Conservation (phyloP, 2,113 vertebrate genomes). For the Gnathonemus longibarbis region DNA sequence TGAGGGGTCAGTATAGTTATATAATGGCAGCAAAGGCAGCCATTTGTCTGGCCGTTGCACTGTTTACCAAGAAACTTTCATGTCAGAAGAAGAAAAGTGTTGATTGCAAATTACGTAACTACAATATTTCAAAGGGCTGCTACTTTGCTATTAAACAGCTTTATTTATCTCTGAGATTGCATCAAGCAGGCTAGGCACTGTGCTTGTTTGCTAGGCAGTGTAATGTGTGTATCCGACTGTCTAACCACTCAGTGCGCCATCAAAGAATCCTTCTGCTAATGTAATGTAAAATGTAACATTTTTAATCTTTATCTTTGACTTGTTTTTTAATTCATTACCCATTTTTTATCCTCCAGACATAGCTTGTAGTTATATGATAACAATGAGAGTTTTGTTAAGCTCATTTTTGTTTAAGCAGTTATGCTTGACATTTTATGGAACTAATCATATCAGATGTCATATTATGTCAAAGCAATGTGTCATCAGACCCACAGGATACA, state of each 20-base stretch:
- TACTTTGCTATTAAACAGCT: neutral
- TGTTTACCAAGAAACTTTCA: neutral
- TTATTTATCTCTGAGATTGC: neutral
- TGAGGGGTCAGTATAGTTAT: neutral
- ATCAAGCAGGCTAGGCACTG: neutral
- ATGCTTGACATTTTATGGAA: neutral
- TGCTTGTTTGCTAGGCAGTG: neutral
- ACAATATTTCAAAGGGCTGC: neutral
- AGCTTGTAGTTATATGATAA: neutral
- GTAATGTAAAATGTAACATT: neutral
- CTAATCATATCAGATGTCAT: neutral
- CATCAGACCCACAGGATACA: neutral
- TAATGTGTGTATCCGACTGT: neutral
- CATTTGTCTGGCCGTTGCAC: neutral
- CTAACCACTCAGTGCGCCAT: neutral
- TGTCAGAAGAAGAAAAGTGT: neutral
- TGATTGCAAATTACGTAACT: neutral
- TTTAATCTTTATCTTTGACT: neutral
- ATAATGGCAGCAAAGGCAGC: neutral
- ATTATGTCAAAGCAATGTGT: neutral
- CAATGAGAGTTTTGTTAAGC: neutral
- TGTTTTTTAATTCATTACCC: neutral
- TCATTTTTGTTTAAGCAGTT: neutral
- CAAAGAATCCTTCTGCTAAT: neutral
- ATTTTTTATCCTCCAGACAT: neutral